Conservation (phyloP, 2,113 vertebrate genomes). For the Gobiocypris rarus region DNA sequence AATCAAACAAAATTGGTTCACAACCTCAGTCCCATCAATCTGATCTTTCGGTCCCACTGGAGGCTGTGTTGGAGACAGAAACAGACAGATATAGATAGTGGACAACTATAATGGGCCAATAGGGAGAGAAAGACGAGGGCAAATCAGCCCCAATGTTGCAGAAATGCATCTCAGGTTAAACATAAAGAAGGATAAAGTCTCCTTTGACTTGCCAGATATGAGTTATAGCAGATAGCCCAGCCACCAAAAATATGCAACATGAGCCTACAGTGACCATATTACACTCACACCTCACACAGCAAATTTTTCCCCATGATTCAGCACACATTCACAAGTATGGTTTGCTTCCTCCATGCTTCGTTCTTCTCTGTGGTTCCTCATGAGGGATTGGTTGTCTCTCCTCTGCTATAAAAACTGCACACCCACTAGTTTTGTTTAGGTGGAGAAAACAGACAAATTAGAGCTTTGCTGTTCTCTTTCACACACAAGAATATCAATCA, state of each 20-base stretch:
- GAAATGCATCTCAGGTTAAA: constrained; percentile 20
- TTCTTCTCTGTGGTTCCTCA: constrained; percentile 18
- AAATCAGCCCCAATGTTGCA: constrained; percentile 6
- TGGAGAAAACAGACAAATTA: constrained; percentile 57
- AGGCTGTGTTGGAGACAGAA: constrained; percentile 21
- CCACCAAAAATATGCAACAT: background rate
- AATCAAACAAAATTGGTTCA: constrained; percentile 65
- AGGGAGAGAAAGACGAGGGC: constrained; percentile 19
- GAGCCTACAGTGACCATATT: background rate
- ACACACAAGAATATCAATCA: constrained; percentile 40
- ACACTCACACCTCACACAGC: background rate
- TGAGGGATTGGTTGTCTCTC: constrained; percentile 30
- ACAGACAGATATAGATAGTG: constrained; percentile 11
- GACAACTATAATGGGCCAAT: constrained; percentile 2
- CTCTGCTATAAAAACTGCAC: constrained; percentile 58
- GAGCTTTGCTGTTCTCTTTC: constrained; percentile 50
- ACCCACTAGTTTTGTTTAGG: constrained; percentile 48
- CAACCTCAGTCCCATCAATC: constrained; percentile 29
- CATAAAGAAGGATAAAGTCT: background rate
- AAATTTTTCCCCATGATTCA: background rate
- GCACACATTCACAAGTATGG: background rate
- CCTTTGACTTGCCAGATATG: background rate
- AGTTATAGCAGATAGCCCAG: constrained; percentile 16
- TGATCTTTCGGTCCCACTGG: constrained; percentile 6
- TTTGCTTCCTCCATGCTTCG: background rate